phyloP scores from a whole-genome alignment of 2,113 vertebrate genomes.

The Sterrhoptilus dennistouni region DNA sequence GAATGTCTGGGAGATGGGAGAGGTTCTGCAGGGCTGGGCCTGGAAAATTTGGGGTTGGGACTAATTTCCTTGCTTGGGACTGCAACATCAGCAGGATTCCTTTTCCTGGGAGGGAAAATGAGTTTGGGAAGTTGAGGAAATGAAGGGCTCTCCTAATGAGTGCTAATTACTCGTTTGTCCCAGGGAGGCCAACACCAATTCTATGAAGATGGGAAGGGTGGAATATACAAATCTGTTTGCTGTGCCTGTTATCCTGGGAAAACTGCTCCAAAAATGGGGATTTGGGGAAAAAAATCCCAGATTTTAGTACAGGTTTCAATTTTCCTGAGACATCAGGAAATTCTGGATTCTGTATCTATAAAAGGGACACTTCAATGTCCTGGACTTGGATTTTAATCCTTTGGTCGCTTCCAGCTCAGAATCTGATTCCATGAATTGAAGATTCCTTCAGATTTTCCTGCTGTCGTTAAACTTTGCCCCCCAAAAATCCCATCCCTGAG shows the following conservation, averaged over 20 bases:
- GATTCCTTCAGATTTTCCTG: not conserved
- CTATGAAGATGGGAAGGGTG: not conserved
- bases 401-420: not conserved
- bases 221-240: not conserved
- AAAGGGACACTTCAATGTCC: not conserved
- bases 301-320: not conserved
- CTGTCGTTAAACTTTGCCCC: not conserved
- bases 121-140: not conserved
- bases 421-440: not conserved
- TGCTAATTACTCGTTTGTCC: not conserved
- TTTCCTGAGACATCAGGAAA: not conserved
- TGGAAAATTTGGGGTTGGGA: not conserved
- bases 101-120: not conserved
- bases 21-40: not conserved
- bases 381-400: not conserved
- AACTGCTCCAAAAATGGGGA: not conserved
- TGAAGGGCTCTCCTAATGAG: not conserved
- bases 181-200: not conserved
- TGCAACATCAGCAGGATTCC: not conserved
- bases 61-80: too few relatives aligned
- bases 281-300: fast-evolving
- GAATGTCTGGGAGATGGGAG: not conserved
- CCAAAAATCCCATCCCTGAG: not conserved
- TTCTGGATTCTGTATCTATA: not conserved
- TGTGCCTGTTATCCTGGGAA: too few relatives aligned